Conservation (phyloP, 2,797 vertebrate genomes). For the Halcyon leucocephala region DNA sequence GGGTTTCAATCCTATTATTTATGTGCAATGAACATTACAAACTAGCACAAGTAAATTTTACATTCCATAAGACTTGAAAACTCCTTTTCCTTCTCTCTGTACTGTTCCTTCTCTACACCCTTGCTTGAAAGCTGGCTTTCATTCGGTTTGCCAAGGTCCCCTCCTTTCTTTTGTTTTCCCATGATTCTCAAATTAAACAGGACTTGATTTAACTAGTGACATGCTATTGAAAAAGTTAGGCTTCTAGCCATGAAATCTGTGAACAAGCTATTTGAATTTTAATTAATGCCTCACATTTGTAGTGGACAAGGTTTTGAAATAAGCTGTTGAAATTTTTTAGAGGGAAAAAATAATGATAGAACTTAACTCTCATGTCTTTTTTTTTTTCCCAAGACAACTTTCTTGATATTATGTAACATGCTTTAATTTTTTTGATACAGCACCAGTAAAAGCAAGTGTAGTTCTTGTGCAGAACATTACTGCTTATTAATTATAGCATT, state of each 20-base stretch:
- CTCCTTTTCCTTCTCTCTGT: not conserved
- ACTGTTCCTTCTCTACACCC: not conserved
- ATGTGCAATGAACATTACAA: not conserved
- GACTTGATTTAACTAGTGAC: constrained; percentile 22
- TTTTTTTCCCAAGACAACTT: not conserved
- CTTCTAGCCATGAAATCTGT: constrained; percentile 19
- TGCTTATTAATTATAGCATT: not conserved
- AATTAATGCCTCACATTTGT: not conserved
- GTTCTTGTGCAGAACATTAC: not conserved
- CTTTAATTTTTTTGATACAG: not conserved
- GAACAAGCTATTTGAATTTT: constrained; percentile 31
- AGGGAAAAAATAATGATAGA: not conserved
- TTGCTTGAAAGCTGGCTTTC: not conserved
- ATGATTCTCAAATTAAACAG: not conserved
- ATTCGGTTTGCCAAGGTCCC: not conserved
- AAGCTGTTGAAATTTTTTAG: not conserved
- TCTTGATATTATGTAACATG: not conserved
- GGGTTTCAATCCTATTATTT: not conserved
- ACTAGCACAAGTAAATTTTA: not conserved
- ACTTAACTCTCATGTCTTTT: not conserved
- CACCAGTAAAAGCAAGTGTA: not conserved
- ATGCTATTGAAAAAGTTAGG: constrained; percentile 1
- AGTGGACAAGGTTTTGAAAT: not conserved
- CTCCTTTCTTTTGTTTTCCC: not conserved
- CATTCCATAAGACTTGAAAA: not conserved